Evolutionary conservation across 2,888 invertebrate species (phyloP).

Genomic region (Cryptosula pallasiana): DNA sequence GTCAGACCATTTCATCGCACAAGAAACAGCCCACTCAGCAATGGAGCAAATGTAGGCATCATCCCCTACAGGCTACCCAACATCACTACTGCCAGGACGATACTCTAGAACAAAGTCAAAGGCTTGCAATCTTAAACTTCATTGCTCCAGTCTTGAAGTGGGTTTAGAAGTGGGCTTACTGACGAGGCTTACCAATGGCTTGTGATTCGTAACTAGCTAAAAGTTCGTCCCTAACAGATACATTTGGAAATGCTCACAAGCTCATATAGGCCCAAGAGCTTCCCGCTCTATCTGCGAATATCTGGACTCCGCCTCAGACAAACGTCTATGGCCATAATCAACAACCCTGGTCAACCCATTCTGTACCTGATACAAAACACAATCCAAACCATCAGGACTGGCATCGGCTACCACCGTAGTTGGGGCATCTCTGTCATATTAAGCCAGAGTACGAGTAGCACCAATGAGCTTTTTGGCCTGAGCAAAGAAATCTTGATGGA

Average conservation of each 20-base stretch:
- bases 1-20: not conserved
- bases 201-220: too few relatives aligned
- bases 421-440: not conserved
- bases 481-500: not conserved
- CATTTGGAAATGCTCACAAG: too few relatives aligned
- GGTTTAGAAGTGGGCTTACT: too few relatives aligned
- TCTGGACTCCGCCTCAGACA: not conserved
- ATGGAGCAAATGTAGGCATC: not conserved
- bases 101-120: not conserved
- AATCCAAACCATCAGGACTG: not conserved
- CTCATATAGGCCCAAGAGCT: too few relatives aligned
- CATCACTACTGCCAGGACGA: not conserved
- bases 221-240: too few relatives aligned
- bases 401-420: not conserved
- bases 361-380: not conserved
- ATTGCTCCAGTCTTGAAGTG: too few relatives aligned
- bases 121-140: not conserved
- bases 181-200: too few relatives aligned
- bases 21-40: too few relatives aligned
- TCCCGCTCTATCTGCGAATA: not conserved
- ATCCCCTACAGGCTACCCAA: not conserved
- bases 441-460: not conserved
- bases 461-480: not conserved
- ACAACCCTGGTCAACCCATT: too few relatives aligned
- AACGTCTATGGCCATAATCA: not conserved